Base-by-base conservation (phyloP, 2,113 vertebrate species). In the Gallinago media region DNA sequence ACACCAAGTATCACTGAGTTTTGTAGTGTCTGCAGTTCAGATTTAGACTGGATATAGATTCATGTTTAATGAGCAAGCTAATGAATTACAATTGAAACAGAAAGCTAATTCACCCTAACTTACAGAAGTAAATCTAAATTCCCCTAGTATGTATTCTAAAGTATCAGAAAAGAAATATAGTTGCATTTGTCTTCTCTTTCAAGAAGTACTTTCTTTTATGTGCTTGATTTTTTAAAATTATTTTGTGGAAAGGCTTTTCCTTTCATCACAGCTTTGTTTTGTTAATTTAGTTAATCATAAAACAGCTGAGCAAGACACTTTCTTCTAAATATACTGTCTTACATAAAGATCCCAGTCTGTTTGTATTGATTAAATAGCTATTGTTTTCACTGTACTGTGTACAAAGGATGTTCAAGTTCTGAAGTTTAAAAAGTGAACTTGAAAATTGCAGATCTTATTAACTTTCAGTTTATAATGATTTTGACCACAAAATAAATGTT, bases 321-420 rank as follows among this genome's bases (percentile, higher is more conserved):
- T 90, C 32, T 27, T 93, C 65, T 78, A 42, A 88, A 65, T 83
- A 13, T 56, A 38, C 22, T 88, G 44, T 44, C 66, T 93, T 95
- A 58, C 52, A 82, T 71, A 86, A 96, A 75, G 25, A 78, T 29
- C 14, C 34, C 36, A 68, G 68, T 94, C 79, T 94, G 38, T 92
- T 89, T 65, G 42, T 78, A 90, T 97, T 88, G 74, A 97, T 94
- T 96, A 76, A 85, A 13, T 65, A 80, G 80, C 26, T 76, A 79
- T 59, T 78, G 11, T 59, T 87, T 91, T 96, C 62, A 88, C 18
- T 66, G 9, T 79, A 84, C 44, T n/a, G 6, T 87, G 80, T 75
- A 89, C 50, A 94, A 96, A 91, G 83, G 66, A 79, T 67, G 40
- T 68, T 73, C 68, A 49, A 42, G 5, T 70, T 95, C 76, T 74